Base-by-base conservation (phyloP, 2,797 vertebrate species). In the Agapornis canus region DNA sequence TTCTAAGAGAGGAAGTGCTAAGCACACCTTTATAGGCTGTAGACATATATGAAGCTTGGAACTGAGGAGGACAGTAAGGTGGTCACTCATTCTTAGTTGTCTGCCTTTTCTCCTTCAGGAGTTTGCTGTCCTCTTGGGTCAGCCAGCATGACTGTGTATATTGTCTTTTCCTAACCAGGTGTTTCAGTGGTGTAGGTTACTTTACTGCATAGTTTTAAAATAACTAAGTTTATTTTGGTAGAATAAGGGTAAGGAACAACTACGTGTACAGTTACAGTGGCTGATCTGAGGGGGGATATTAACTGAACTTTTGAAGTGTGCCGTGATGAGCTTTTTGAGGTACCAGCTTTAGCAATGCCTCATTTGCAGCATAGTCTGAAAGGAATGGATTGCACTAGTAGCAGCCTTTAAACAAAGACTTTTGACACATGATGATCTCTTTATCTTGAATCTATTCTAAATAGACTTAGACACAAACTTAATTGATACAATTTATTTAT, bases 261-360 rank as follows among this genome's bases (percentile, higher is more conserved):
- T 54, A 4, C 0, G 0, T 35, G 49, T 22, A 39, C 32, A 31
- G 6, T 76, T 75, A 18, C 0, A 2, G 76, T 69, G 40, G 3
- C 29, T 72, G 31, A 23, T 77, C 11, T 3, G 4, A 40, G 7
- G 18, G 25, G 9, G 8, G 35, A 17, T 22, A 5, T 25, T 52
- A 42, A 29, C 49, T 77, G 65, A 54, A n/a, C 45, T 86, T 86
- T 60, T 2, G 4, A 57, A 63, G 22, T 29, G 17, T 18, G 37
- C 45, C 11, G 16, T 45, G 19, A 20, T 49, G n/a, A 78, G 26
- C 37, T 43, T 63, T 70, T 42, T 45, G 29, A 60, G 26, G 26
- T 51, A 9, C 35, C 27, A 91, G 6, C 47, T 13, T 86, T 48
- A 70, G 66, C 32, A 71, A 52, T 60, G 4, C 8, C n/a, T 66